Evolutionary conservation across 2,113 vertebrate species (phyloP).

Genomic region (Actenoides hombroni): DNA sequence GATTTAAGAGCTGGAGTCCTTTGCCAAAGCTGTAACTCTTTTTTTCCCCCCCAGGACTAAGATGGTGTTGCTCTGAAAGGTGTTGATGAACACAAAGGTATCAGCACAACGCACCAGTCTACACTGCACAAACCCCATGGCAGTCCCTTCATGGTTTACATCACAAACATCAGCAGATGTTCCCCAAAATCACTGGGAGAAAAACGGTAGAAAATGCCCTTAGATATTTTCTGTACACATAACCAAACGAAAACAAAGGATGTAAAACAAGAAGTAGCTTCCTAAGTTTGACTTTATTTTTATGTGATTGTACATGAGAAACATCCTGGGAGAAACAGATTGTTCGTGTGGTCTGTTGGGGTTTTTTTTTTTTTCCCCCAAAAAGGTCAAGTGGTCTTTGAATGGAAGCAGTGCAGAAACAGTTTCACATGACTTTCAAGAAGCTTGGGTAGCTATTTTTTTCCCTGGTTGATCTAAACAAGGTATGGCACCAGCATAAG

Average conservation of each 20-base stretch:
- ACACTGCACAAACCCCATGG: not conserved
- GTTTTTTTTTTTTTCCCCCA: not conserved
- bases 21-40: not conserved
- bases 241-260: not conserved
- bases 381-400: slow-evolving; percentile 46
- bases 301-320: slow-evolving; percentile 5
- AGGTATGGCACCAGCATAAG: slow-evolving; percentile 25
- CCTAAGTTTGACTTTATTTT: not conserved
- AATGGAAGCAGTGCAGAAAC: not conserved
- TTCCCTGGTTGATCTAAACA: slow-evolving; percentile 40
- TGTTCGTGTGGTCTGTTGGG: not conserved
- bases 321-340: not conserved
- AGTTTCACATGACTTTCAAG: slow-evolving; percentile 9
- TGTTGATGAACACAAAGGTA: not conserved
- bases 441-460: slow-evolving; percentile 12
- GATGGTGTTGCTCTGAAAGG: not conserved
- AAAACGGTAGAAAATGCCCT: not conserved
- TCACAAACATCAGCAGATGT: not conserved
- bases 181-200: not conserved
- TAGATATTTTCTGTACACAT: not conserved
- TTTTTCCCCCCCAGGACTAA: not conserved
- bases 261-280: not conserved
- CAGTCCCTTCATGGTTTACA: not conserved
- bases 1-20: not conserved
- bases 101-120: not conserved